Percentiles rank a stretch among this genome's conserved stretches.
These are phyloP conservation scores for Laspeyria flexula DNA, from an alignment of 2,888 invertebrate species.

Conservation along the genomic window DNA sequence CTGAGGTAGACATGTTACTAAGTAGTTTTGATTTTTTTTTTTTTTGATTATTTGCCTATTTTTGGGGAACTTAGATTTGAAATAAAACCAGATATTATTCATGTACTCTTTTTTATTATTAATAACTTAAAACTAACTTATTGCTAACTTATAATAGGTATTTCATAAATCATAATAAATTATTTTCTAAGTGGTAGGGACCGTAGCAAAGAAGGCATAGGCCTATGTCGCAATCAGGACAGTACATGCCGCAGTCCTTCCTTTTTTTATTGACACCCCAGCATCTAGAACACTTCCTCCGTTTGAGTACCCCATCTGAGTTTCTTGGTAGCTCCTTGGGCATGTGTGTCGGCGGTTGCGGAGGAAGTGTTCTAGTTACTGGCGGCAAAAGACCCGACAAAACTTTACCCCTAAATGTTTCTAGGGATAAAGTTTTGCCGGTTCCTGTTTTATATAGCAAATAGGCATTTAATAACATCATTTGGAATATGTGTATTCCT, in stretches of 20 bases:
- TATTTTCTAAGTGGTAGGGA: not conserved
- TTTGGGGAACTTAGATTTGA: not conserved
- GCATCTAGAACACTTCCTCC: conserved; percentile 9
- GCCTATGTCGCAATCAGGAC: conserved; percentile 4
- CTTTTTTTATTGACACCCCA: conserved; percentile 5
- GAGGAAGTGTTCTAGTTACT: not conserved
- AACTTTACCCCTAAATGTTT: conserved; percentile 3
- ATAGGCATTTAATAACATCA: not conserved
- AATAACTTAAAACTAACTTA: not conserved
- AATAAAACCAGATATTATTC: not conserved
- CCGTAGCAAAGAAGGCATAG: not conserved
- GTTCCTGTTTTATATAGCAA: not conserved
- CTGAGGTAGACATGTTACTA: too few relatives aligned
- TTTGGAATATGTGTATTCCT: not conserved
- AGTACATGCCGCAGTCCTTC: conserved; percentile 4
- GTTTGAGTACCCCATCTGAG: not conserved
- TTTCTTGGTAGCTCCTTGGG: conserved; percentile 6
- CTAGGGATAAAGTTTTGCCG: conserved; percentile 1
- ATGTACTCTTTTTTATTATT: not conserved
- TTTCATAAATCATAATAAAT: not conserved
- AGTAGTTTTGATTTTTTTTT: too few relatives aligned
- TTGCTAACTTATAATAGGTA: not conserved
- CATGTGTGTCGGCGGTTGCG: conserved; percentile 4
- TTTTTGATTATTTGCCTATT: not conserved
- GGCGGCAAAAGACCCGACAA: conserved; percentile 5